Base-by-base conservation (phyloP, 2,113 vertebrate species). In the Lethenteron reissneri region DNA sequence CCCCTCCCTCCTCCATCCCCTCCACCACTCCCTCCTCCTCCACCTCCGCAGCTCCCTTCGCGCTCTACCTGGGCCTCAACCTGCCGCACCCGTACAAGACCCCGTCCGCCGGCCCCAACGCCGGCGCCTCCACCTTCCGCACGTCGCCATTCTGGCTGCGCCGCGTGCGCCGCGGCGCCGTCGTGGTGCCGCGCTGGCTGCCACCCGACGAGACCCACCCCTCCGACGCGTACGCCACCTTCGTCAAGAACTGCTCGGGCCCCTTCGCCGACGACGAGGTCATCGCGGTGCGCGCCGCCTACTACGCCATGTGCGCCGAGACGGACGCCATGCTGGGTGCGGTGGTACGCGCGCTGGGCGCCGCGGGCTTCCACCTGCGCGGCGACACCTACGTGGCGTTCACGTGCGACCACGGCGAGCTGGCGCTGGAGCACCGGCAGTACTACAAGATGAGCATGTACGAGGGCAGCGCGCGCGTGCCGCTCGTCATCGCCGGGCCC, bases 381-480 rank as follows among this genome's bases (percentile, higher is more conserved):
- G 76, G 81, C 74, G 85, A 78, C 73, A 94, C 91, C 0, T n/a
- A 87, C 0, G 11, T 97, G 19, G 77, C 95, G n/a, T 97, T 92
- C 59, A 89, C 85, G 1, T 84, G 90, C 2, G 94, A 97, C 78
- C 94, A 99, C 0, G 92, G 92, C 11, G 94, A 97, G 70, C 79
- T 97, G 56, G 91, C 94, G 25, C 95, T 99, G 91, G 92, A 99
- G 56, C 94, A 99, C 78, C 83, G 86, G 19, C 92, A 97, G 80
- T 99, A 92, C 79, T 99, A 96, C 74, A 97, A 99, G 81, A 99
- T 99, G 94, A 97, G 92, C 69, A 95, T 99, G 94, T 96, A 89
- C 72, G 91, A 99, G 79, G 91, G 88, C 72, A 97, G 94, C 70
- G 83, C 85, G 14, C 94, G 89, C 17, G 74, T 97, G 73, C 90